A percentile compares a stretch with the other conserved stretches of the same genome.
These are phyloP conservation scores for Sus scrofa DNA, from an alignment of 2,113 vertebrate genomes.

Conservation along the genomic window T2T-Sscrofa CM000817.6:131197001-131197500, in stretches of 20 bases:
- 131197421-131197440: neutral
- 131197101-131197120: neutral
- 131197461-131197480: accelerated
- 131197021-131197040: neutral
- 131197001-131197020: neutral
- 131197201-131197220: neutral
- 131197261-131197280: neutral
- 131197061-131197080: neutral
- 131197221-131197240: neutral
- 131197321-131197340: neutral
- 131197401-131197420: neutral
- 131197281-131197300: neutral
- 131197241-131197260: neutral
- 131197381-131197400: neutral
- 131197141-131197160: neutral
- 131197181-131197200: neutral
- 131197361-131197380: neutral
- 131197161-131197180: neutral
- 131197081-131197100: neutral
- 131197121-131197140: constrained; percentile 4
- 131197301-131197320: neutral
- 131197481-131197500: neutral
- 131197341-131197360: neutral
- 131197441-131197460: neutral
- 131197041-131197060: neutral